These are phyloP conservation scores for Cossypha caffra DNA, from an alignment of 2,797 vertebrate species.

Conservation along the genomic window DNA sequence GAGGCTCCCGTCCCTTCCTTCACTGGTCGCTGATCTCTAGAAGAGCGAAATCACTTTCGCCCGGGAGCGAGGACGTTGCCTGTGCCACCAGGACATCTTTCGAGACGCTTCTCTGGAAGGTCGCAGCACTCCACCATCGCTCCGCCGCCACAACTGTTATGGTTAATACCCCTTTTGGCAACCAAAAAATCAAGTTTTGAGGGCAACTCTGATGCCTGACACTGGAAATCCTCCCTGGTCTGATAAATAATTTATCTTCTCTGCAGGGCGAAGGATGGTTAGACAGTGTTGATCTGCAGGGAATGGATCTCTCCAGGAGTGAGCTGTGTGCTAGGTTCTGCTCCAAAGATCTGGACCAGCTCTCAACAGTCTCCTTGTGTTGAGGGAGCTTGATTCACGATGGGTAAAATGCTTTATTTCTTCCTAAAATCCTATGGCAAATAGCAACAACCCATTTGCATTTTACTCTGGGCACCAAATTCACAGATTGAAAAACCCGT, in stretches of 20 bases:
- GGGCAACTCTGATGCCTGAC: not conserved
- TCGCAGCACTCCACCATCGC: too few species aligned
- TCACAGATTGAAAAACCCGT: not conserved
- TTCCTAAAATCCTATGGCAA: not conserved
- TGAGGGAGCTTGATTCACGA: not conserved
- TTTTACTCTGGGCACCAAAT: not conserved
- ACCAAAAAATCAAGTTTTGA: not conserved
- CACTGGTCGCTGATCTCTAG: too few species aligned
- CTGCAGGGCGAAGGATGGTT: not conserved
- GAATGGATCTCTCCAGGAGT: not conserved
- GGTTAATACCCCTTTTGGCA: not conserved
- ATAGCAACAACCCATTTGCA: not conserved
- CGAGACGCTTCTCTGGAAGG: too few species aligned
- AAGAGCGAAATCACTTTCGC: too few species aligned
- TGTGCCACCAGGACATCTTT: too few species aligned
- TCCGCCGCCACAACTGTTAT: not conserved
- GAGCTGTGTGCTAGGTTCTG: not conserved
- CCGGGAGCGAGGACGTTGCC: too few species aligned
- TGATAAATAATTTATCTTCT: not conserved
- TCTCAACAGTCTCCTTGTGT: not conserved
- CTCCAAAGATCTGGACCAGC: not conserved
- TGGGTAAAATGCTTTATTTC: not conserved
- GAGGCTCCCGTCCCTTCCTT: too few species aligned
- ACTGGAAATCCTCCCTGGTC: not conserved
- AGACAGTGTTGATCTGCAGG: rapidly evolving